Conservation (phyloP, 1,140 invertebrate genomes). For the Fragariocoptes setiger region DNA sequence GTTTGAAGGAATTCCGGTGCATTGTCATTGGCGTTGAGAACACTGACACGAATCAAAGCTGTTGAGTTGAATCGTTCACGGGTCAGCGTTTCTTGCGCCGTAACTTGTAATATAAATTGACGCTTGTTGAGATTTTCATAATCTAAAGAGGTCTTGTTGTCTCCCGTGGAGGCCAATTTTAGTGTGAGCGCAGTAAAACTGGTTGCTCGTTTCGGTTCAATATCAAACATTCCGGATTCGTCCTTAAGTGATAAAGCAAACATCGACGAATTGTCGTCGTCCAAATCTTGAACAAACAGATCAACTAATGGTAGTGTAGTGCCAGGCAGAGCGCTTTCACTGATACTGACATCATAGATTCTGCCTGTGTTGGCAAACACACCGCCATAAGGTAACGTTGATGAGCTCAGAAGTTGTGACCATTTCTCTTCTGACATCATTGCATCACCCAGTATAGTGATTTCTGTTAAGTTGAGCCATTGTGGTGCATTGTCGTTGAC, state of each 20-base stretch:
- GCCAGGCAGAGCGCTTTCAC: conserved; percentile 44
- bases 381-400: no score
- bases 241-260: conserved; percentile 28
- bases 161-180: conserved; percentile 33
- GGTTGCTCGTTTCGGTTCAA: conserved; percentile 40
- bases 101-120: conserved; percentile 54
- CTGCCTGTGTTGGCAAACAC: background rate
- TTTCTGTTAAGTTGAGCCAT: conserved; percentile 16
- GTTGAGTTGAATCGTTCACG: conserved; percentile 40
- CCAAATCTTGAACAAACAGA: conserved; percentile 52
- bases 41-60: conserved; percentile 45
- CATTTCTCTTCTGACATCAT: background rate
- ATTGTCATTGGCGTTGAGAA: conserved; percentile 74
- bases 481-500: conserved; percentile 67
- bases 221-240: conserved; percentile 40
- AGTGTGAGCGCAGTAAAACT: conserved; percentile 48
- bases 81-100: conserved; percentile 47
- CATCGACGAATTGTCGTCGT: conserved; percentile 21
- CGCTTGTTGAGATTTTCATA: conserved; percentile 69
- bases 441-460: conserved; percentile 27
- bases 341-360: conserved; percentile 35
- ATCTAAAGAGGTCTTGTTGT: conserved; percentile 27
- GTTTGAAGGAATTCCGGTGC: conserved; percentile 32
- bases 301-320: conserved; percentile 44
- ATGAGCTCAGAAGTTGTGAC: no score